Conservation (phyloP, 2,797 vertebrate genomes). For the Fratercula arctica region DNA sequence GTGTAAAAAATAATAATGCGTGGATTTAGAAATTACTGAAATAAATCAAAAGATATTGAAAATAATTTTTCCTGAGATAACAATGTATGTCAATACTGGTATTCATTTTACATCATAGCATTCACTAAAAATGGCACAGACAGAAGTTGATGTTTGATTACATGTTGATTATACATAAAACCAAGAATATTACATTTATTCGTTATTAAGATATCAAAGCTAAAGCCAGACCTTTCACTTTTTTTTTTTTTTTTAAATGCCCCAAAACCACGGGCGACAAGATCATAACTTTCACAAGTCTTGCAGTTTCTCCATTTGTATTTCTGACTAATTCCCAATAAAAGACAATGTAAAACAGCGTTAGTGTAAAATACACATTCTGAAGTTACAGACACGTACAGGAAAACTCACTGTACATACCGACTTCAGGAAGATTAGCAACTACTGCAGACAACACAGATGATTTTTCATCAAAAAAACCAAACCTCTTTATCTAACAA, state of each 20-base stretch:
- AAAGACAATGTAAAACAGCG: neutral
- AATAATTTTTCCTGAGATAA: neutral
- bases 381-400: neutral
- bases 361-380: neutral
- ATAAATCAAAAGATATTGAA: neutral
- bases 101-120: neutral
- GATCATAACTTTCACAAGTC: neutral
- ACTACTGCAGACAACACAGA: neutral
- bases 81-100: neutral
- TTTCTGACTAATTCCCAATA: neutral
- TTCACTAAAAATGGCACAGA: neutral
- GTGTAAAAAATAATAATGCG: neutral
- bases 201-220: neutral
- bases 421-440: neutral
- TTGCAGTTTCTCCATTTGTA: neutral
- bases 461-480: neutral
- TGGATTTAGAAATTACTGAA: slow-evolving; percentile 1
- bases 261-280: neutral
- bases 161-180: neutral
- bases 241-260: neutral
- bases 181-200: neutral
- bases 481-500: neutral
- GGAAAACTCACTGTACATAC: neutral
- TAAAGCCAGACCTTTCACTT: neutral
- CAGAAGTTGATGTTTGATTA: neutral